Evolutionary conservation across 1,140 invertebrate genomes (phyloP).

Genomic region (Telenomus remus): DNA sequence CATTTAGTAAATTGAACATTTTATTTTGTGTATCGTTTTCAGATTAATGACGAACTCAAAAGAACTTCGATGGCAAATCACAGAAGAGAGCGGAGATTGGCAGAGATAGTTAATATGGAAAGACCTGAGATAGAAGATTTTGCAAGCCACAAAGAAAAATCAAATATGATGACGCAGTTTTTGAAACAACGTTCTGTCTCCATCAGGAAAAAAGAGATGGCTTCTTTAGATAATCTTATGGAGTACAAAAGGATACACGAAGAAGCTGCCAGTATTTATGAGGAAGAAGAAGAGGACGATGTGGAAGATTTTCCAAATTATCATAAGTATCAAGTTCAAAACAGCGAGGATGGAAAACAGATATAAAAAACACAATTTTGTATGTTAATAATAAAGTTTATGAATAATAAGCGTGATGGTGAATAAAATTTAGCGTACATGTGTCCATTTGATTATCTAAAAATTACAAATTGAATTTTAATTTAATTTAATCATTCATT

Average conservation of each 20-base stretch:
- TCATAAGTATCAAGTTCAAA: neutral
- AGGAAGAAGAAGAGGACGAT: neutral
- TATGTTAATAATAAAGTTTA: slow-evolving; percentile 11
- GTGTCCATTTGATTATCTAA: neutral
- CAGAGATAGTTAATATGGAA: neutral
- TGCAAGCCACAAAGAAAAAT: neutral
- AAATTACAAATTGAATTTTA: neutral
- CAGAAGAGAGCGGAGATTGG: neutral
- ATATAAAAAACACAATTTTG: slow-evolving; percentile 4
- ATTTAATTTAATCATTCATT: no score
- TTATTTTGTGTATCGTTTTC: neutral
- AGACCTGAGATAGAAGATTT: neutral
- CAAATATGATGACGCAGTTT: neutral
- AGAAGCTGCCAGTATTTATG: neutral
- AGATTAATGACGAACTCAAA: slow-evolving; percentile 8
- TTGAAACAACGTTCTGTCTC: slow-evolving; percentile 1
- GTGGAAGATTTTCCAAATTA: neutral
- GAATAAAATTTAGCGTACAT: neutral
- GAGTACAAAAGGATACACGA: neutral
- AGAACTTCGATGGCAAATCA: neutral
- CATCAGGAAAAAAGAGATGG: neutral
- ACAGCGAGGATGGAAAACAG: neutral
- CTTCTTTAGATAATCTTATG: neutral
- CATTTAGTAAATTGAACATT: neutral
- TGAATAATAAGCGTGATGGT: slow-evolving; percentile 9